Evolutionary conservation across 2,113 vertebrate species (phyloP), one percentile per base, ranked within the genome.

Genomic region (Forbesichthys papilliferus): DNA sequence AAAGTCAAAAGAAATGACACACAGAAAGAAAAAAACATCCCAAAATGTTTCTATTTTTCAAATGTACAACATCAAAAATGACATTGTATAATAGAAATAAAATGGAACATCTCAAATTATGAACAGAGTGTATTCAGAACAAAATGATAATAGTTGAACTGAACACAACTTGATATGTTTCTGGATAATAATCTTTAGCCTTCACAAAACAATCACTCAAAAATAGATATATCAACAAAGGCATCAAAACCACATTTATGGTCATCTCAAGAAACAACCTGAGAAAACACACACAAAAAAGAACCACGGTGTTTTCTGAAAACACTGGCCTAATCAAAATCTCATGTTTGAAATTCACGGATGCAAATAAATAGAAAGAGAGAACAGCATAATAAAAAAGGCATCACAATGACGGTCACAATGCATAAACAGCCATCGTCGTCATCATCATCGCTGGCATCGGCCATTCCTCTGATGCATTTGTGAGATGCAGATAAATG

Each of bases 331-430:
- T 59, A 84, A 84, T 67, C 76, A 80, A 82, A 80, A 75, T 51
- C 11, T 47, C 5, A 77, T 49, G 73, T 82, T 71, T 71, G 55
- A 86, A 87, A 90, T 76, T 58, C 81, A 88, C 74, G 58, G 81
- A 85, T 75, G 83, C 80, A 80, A 88, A 90, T 90, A 90, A 90
- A 90, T 88, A 91, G 63, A 85, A 84, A 74, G 65, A 64, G 71
- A 84, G 57, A 65, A 54, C 64, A 79, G 70, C 72, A 73, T 79
- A 53, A 79, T 68, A 75, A 60, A 58, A 68, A 69, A 73, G 69
- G 76, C 68, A 73, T 77, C 51, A 27, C 65, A 69, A 81, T 74
- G 63, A 84, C 20, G 65, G 70, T 82, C 79, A 74, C 78, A 74
- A 73, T 76, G 74, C 71, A 71, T 49, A 64, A 82, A 74, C 78